These are phyloP conservation scores for Odontocolon sp. DNA, from an alignment of 2,888 invertebrate genomes.

Conservation along the genomic window DNA sequence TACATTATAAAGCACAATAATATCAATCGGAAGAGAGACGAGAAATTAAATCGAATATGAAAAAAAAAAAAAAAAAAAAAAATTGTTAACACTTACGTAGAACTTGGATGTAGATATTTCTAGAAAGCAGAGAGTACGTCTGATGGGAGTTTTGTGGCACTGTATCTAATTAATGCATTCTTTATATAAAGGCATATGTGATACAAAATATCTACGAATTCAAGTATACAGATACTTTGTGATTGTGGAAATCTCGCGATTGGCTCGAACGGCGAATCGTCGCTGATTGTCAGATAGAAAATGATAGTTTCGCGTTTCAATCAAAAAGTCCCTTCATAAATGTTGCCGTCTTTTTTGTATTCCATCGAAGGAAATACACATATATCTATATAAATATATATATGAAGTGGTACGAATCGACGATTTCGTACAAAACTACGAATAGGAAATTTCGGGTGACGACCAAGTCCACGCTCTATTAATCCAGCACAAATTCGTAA, in stretches of 20 bases:
- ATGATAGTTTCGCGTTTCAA: constrained; percentile 45
- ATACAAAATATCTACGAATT: constrained; percentile 56
- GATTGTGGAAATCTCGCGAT: constrained; percentile 44
- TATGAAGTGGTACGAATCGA: constrained; percentile 16
- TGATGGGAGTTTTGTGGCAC: constrained; percentile 48
- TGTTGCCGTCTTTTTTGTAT: constrained; percentile 50
- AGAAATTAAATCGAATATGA: constrained; percentile 6
- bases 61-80: constrained; percentile 9
- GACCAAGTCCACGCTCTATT: constrained; percentile 19
- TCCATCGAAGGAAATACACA: constrained; percentile 25
- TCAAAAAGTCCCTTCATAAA: constrained; percentile 31
- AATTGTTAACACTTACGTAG: constrained; percentile 45
- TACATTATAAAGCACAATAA: constrained; percentile 34
- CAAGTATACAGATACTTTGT: constrained; percentile 47
- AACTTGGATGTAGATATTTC: constrained; percentile 50
- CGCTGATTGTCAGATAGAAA: constrained; percentile 43
- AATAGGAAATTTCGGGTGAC: constrained; percentile 21
- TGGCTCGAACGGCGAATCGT: constrained; percentile 25
- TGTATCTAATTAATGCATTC: constrained; percentile 50
- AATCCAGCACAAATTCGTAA: constrained; percentile 53
- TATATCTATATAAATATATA: no score
- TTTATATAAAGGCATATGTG: constrained; percentile 60
- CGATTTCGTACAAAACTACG: constrained; percentile 11
- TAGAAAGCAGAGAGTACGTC: constrained; percentile 38
- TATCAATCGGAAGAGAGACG: constrained; percentile 11